Percentiles rank a stretch among this genome's conserved stretches.
Conservation (phyloP, 2,113 vertebrate genomes). For the Phrynosoma platyrhinos region DNA sequence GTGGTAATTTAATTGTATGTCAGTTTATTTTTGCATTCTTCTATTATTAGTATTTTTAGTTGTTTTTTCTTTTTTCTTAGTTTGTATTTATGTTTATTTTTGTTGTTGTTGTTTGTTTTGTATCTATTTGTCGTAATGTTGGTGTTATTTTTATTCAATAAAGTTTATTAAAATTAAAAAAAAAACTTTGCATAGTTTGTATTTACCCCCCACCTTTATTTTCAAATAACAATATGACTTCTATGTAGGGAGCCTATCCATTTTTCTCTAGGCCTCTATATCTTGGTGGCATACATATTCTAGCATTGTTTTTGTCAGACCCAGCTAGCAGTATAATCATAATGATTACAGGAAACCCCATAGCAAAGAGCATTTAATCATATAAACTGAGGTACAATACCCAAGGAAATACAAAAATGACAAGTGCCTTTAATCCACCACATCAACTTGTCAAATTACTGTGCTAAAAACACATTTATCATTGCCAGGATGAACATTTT, state of each 20-base stretch:
- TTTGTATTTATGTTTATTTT: too few relatives aligned
- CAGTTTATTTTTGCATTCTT: too few relatives aligned
- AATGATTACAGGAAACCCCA: background rate
- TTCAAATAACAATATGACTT: background rate
- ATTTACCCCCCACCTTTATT: background rate
- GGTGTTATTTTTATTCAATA: too few relatives aligned
- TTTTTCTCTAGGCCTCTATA: background rate
- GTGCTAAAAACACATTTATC: background rate
- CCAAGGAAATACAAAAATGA: background rate
- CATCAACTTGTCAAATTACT: background rate
- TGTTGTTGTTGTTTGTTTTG: too few relatives aligned
- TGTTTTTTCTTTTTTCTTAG: too few relatives aligned
- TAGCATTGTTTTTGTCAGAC: background rate
- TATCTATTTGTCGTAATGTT: too few relatives aligned
- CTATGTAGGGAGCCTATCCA: background rate
- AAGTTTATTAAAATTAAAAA: too few relatives aligned
- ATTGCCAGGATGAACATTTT: background rate
- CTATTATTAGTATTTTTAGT: too few relatives aligned
- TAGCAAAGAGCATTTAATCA: constrained; percentile 15
- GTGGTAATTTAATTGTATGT: too few relatives aligned
- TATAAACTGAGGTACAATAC: background rate
- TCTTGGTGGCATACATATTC: background rate
- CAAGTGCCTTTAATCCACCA: background rate
- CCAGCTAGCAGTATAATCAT: background rate
- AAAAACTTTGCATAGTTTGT: background rate